A percentile compares a stretch with the other conserved stretches of the same genome.
These are phyloP conservation scores for Dromius quadrimaculatus DNA, from an alignment of 2,888 invertebrate genomes.

Conservation along the genomic window DNA sequence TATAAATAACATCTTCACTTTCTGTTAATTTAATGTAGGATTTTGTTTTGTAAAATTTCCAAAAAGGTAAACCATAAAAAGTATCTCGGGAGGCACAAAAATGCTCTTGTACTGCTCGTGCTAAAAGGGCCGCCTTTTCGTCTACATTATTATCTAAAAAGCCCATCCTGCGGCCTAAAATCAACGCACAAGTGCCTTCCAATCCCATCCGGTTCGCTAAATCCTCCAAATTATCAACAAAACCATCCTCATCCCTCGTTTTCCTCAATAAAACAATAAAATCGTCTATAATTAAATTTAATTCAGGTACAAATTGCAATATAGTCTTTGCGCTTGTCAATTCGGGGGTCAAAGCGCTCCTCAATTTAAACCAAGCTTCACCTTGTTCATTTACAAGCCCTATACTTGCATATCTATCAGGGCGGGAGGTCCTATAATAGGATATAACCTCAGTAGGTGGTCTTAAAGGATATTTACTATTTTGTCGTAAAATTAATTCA, in stretches of 20 bases:
- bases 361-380: slow-evolving; percentile 80
- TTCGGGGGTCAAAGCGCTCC: slow-evolving; percentile 79
- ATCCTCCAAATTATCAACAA: slow-evolving; percentile 76
- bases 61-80: slow-evolving; percentile 83
- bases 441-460: slow-evolving; percentile 87
- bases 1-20: slow-evolving; percentile 84
- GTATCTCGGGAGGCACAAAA: slow-evolving; percentile 85
- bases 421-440: slow-evolving; percentile 78
- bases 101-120: slow-evolving; percentile 81
- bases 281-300: slow-evolving; percentile 82
- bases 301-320: slow-evolving; percentile 79
- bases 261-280: slow-evolving; percentile 76
- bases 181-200: slow-evolving; percentile 84
- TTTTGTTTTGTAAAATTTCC: slow-evolving; percentile 83
- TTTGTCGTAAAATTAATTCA: slow-evolving; percentile 79
- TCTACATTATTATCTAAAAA: slow-evolving; percentile 74
- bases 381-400: slow-evolving; percentile 90
- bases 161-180: slow-evolving; percentile 83
- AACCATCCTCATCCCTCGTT: slow-evolving; percentile 68
- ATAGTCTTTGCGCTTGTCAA: slow-evolving; percentile 83
- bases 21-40: slow-evolving; percentile 78
- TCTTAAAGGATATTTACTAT: slow-evolving; percentile 81
- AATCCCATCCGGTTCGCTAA: slow-evolving; percentile 83
- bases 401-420: slow-evolving; percentile 84
- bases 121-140: slow-evolving; percentile 73